phyloP scores from a whole-genome alignment of 2,888 invertebrate genomes.

The Marronus borbonicus region DNA sequence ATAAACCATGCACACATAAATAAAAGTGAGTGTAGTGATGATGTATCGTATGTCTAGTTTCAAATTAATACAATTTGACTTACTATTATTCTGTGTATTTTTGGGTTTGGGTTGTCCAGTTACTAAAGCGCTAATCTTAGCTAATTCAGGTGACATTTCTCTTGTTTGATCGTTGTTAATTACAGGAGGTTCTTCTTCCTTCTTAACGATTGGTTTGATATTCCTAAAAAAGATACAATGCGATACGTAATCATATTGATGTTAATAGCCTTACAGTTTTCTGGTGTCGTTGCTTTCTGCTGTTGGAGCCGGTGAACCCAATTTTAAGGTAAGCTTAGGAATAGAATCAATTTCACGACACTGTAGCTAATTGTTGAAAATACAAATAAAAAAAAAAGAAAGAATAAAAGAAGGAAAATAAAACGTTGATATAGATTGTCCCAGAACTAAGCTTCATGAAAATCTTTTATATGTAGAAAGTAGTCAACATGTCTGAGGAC shows the following conservation, averaged over 20 bases:
- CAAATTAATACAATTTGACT: conserved; percentile 43
- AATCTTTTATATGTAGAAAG: too few species aligned
- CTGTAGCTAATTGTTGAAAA: conserved; percentile 45
- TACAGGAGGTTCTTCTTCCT: conserved; percentile 68
- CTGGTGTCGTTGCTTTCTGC: conserved; percentile 78
- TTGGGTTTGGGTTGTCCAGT: conserved; percentile 87
- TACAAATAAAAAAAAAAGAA: conserved; percentile 28
- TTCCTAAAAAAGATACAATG: conserved; percentile 66
- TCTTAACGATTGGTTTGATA: conserved; percentile 81
- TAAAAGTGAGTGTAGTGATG: background rate
- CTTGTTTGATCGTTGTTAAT: conserved; percentile 72
- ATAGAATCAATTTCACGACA: conserved; percentile 68
- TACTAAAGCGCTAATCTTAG: conserved; percentile 87
- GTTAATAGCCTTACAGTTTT: conserved; percentile 74
- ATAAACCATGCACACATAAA: conserved; percentile 12
- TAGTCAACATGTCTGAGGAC: too few species aligned
- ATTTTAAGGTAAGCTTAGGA: conserved; percentile 86
- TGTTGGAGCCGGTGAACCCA: conserved; percentile 81
- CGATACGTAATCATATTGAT: conserved; percentile 16
- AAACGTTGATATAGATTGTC: conserved; percentile 22
- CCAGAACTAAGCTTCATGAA: too few species aligned
- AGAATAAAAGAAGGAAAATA: conserved; percentile 24
- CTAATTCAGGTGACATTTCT: conserved; percentile 86
- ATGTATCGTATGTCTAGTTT: background rate
- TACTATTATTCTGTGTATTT: conserved; percentile 62